Base-by-base conservation (phyloP, 1,140 invertebrate genomes). In the Bombus fervidus region DNA sequence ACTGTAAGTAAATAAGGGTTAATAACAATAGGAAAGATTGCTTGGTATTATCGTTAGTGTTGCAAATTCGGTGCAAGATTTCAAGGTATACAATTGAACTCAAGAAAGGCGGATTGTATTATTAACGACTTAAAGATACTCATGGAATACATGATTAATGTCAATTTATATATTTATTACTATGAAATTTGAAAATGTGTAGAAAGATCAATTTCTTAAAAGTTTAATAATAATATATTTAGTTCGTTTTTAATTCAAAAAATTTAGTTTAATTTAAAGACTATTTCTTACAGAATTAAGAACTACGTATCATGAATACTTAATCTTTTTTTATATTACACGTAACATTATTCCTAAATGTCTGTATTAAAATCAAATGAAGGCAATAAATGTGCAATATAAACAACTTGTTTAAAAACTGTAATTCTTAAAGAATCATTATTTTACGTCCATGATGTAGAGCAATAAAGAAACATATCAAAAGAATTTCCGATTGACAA, bases 1-100 rank as follows among this genome's bases (percentile, higher is more conserved):
- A 81, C 81, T 80, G 74, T 91, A 86, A 76, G 41, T 85, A 69
- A 86, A 81, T 82, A 77, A 84, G 22, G 41, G 75, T 43, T 37
- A 43, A 41, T 78, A 87, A 15, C 69, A 66, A 25, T 74, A 57
- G 41, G 25, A 66, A 75, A n/a, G 10, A 39, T 89, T 89, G 69
- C 53, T 64, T 77, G 12, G 41, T 83, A 73, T 31, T n/a, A 31
- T 81, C 10, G 37, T 75, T 47, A 59, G 66, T 75, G 75, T 41
- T 85, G 43, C 57, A 25, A 79, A 59, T n/a, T 31, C 5, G 15
- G n/a, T 71, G n/a, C 34, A 68, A 76, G 37, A 66, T 37, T 82
- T 64, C 3, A 15, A 76, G 6, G 10, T 41, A 22, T 59, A 9
- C 28, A 73, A 59, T 39, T 31, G 41, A 64, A 77, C 5, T 64